Conservation (phyloP, 2,113 vertebrate genomes). For the Serinus canaria region DNA sequence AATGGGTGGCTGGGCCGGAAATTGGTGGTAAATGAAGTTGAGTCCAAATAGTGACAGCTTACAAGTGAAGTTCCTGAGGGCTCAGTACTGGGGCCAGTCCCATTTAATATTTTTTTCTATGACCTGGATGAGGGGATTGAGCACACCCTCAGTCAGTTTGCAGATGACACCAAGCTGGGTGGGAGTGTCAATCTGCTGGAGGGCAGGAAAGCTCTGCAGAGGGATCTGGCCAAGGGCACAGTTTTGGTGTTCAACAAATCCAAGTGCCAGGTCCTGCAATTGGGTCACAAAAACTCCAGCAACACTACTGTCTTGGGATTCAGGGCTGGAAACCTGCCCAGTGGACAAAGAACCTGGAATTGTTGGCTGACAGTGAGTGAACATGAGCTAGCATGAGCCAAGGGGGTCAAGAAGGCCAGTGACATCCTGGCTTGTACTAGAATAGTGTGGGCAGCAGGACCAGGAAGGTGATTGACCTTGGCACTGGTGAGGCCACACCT, state of each 20-base stretch:
- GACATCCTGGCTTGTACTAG: background rate
- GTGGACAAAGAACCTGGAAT: background rate
- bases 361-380: no score
- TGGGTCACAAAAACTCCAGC: background rate
- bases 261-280: background rate
- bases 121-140: fast-evolving
- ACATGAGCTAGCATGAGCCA: background rate
- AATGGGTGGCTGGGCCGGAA: background rate
- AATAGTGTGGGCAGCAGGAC: background rate
- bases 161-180: background rate
- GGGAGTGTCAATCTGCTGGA: background rate
- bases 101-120: background rate
- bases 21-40: background rate
- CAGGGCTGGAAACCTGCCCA: background rate
- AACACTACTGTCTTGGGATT: background rate
- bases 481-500: background rate
- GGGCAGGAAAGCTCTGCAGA: background rate
- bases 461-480: background rate
- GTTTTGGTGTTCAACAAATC: no score
- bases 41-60: background rate
- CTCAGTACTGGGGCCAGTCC: fast-evolving
- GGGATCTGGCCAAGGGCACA: background rate
- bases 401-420: background rate
- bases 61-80: background rate
- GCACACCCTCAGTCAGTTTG: background rate